Base-by-base conservation (phyloP, 2,888 invertebrate species). In the Harpalus rubripes region DNA sequence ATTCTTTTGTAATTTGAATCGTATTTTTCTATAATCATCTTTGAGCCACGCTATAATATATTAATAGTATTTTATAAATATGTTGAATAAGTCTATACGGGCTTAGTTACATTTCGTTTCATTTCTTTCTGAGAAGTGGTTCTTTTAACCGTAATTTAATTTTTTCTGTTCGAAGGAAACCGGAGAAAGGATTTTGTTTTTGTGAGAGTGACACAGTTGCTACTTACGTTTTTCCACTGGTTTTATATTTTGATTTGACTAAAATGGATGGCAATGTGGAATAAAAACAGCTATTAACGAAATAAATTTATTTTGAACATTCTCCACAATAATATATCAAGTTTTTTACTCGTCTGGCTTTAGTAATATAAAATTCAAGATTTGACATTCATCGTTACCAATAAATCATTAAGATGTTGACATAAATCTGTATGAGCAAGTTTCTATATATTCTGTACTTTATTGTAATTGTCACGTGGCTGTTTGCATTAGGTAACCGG, bases 71-170 rank as follows among this genome's bases (percentile, higher is more conserved):
- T 5, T 32, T 5, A 5, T 4, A 32, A 68, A 68, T 10, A 39
- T 16, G n/a, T 10, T 63, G 26, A 63, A 63, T 63, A 63, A 63
- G 26, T n/a, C 7, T 68, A n/a, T 22, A 3, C 3, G 3, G 1
- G 1, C 22, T 0, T 10, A 12, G 65, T 59, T 59, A 18, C 32
- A 65, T 65, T 65, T 65, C 18, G 65, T 65, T 26, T 65, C 32
- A 26, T 65, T 65, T 65, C 65, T 32, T 65, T 18, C n/a, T 65
- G 65, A 18, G 15, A 41, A 39, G n/a, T 16, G 68, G 39, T 39
- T 68, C 39, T 68, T 68, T 68, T 41, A 68, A 68, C 32, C 15
- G 39, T 41, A 68, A 68, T 68, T 68, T 68, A 10, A 68, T 68
- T 68, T 68, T 68, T 68, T n/a, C 39, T 32, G 68, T 10, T 59